These are phyloP conservation scores for Hemithea aestivaria DNA, from an alignment of 2,888 invertebrate genomes.

Conservation along the genomic window DNA sequence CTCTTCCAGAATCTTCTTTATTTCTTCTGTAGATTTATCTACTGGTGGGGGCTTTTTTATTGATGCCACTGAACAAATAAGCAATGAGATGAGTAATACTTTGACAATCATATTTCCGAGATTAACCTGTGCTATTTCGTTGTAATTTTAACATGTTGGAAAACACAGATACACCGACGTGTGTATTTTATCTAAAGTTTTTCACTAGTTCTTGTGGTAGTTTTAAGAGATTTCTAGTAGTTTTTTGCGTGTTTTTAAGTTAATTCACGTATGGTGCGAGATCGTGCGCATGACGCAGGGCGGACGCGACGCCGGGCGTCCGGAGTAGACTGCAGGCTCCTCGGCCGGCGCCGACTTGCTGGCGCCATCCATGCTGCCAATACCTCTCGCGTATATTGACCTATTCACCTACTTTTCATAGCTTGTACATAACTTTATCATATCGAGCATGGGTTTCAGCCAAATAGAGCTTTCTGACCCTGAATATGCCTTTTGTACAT, in stretches of 20 bases:
- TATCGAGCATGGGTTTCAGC: too few relatives aligned
- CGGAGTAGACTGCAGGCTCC: conserved; percentile 31
- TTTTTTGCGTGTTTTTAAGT: too few relatives aligned
- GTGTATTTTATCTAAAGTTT: too few relatives aligned
- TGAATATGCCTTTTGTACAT: too few relatives aligned
- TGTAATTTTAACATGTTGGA: not conserved
- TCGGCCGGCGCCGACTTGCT: conserved; percentile 40
- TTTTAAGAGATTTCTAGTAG: too few relatives aligned
- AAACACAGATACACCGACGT: conserved; percentile 1
- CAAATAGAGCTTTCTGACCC: too few relatives aligned
- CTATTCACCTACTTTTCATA: conserved; percentile 4
- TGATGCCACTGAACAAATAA: conserved; percentile 7
- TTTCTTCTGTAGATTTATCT: conserved; percentile 40
- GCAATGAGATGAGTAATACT: not conserved
- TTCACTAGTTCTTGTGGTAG: too few relatives aligned
- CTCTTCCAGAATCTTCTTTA: conserved; percentile 52
- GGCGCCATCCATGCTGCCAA: conserved; percentile 36
- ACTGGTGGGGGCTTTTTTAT: conserved; percentile 33
- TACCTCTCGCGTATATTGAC: conserved; percentile 19
- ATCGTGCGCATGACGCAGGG: conserved; percentile 17
- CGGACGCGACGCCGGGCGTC: conserved; percentile 21
- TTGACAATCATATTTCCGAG: conserved; percentile 1
- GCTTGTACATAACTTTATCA: too few relatives aligned
- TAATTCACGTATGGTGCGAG: too few relatives aligned
- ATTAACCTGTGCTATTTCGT: not conserved